Base-by-base conservation (phyloP, 2,113 vertebrate genomes). In the Cairina moschata region DNA sequence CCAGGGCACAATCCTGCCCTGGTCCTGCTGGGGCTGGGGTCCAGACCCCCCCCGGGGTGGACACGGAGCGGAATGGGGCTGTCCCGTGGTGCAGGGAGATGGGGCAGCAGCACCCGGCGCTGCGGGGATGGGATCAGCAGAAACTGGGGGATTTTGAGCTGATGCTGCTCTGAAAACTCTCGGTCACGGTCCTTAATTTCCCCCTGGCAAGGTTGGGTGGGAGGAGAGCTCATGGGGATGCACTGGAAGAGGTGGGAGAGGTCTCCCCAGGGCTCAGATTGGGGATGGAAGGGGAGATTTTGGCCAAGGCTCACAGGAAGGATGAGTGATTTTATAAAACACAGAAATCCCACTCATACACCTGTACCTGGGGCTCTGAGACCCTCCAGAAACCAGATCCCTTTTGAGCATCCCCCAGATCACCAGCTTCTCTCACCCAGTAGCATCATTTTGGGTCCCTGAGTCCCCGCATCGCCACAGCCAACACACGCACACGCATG, bases 1-100 rank as follows among this genome's bases (percentile, higher is more conserved):
- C 93, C 13, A 4, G 16, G 87, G 69, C 82, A 96, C 82, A 94
- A 83, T 46, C 90, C 84, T 20, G 2, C 81, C 94, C 88, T 95
- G 95, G 83, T 94, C 94, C 73, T 13, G 7, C 1, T 3, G 23
- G 1, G 48, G 25, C 22, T 58, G 74, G 78, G 60, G 71, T 5
- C 16, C 0, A 0, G 81, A 87, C 50, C 68, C 20, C 56, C 52
- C 52, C 25, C 0, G 1, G 62, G 36, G 66, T 28, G 17, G 9
- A 65, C 0, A 5, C 0, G 4, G 65, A 76, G 44, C 38, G 7
- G 3, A 32, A 67, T 4, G 11, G 65, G 40, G 29, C 20, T 83
- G 72, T 73, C 94, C 72, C 72, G 54, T 17, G 54, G 54, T 17
- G 29, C 28, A 40, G 29, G 9, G 44, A 62, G 80, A 86, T n/a